These are phyloP conservation scores for Acanthurus leucopareius DNA, from an alignment of 2,797 vertebrate genomes.

Conservation along the genomic window DNA sequence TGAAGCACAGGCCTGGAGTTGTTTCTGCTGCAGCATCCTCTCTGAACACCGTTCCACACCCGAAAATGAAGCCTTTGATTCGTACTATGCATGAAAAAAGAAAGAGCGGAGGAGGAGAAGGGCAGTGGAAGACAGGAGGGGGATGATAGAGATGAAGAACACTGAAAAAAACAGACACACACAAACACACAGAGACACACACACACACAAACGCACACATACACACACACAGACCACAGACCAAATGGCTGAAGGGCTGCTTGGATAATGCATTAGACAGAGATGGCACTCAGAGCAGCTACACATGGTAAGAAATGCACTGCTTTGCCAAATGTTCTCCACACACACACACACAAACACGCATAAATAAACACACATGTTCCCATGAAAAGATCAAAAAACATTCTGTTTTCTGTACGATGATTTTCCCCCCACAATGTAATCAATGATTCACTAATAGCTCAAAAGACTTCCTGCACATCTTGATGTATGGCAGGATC, in stretches of 20 bases:
- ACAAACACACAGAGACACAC: conserved; percentile 29
- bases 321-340: conserved; percentile 74
- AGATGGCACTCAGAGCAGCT: conserved; percentile 81
- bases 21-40: conserved; percentile 40
- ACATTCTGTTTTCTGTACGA: conserved; percentile 10
- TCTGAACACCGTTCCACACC: conserved; percentile 44
- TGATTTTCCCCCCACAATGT: conserved; percentile 11
- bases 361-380: conserved; percentile 10
- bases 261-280: conserved; percentile 86
- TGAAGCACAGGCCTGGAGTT: conserved; percentile 40
- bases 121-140: conserved; percentile 62
- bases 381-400: conserved; percentile 48
- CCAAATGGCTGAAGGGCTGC: conserved; percentile 85
- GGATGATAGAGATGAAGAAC: conserved; percentile 67
- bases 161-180: conserved; percentile 47
- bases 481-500: background rate
- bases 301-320: conserved; percentile 78
- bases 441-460: conserved; percentile 2
- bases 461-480: background rate
- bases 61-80: conserved; percentile 72
- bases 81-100: conserved; percentile 65
- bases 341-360: conserved; percentile 33
- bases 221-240: conserved; percentile 70
- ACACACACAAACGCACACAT: conserved; percentile 18
- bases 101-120: conserved; percentile 67